These are phyloP conservation scores for Heloderma charlesbogerti DNA, from an alignment of 2,113 vertebrate genomes.

Conservation along the genomic window DNA sequence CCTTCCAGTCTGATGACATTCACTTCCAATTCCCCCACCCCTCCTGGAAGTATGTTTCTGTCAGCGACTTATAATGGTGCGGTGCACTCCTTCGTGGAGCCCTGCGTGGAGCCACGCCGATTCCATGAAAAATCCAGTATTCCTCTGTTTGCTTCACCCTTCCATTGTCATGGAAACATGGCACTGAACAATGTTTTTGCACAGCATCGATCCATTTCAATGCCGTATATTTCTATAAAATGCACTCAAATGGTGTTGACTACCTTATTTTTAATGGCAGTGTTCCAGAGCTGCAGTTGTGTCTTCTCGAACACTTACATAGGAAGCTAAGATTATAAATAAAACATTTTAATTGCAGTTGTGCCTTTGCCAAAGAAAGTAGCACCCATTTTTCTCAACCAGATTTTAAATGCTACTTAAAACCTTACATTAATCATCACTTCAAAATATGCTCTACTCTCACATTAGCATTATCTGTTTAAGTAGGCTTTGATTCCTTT, in stretches of 20 bases:
- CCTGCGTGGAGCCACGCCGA: too few species aligned
- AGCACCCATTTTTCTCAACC: slow-evolving; percentile 37
- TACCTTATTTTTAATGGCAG: slow-evolving; percentile 33
- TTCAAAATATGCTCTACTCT: slow-evolving; percentile 39
- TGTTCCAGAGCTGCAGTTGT: slow-evolving; percentile 35
- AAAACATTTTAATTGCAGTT: slow-evolving; percentile 50
- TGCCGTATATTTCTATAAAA: background rate
- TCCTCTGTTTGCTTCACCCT: too few species aligned
- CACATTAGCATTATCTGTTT: slow-evolving; percentile 41
- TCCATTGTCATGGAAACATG: too few species aligned
- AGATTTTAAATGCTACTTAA: slow-evolving; percentile 45
- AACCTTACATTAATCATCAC: slow-evolving; percentile 39
- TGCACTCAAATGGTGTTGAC: slow-evolving; percentile 10
- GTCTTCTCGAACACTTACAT: slow-evolving; percentile 37
- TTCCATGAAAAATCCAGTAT: too few species aligned
- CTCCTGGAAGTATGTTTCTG: too few species aligned
- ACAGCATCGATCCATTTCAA: background rate
- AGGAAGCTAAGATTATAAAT: slow-evolving; percentile 49
- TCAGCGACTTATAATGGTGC: too few species aligned
- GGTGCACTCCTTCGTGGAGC: too few species aligned
- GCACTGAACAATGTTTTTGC: background rate
- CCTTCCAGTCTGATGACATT: too few species aligned
- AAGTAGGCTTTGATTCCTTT: slow-evolving; percentile 36
- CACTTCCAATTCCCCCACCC: too few species aligned
- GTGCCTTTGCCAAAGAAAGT: slow-evolving; percentile 59